Percentiles rank a stretch among this genome's conserved stretches.
phyloP scores from a whole-genome alignment of 2,113 vertebrate genomes.

The Ellobius talpinus region DNA sequence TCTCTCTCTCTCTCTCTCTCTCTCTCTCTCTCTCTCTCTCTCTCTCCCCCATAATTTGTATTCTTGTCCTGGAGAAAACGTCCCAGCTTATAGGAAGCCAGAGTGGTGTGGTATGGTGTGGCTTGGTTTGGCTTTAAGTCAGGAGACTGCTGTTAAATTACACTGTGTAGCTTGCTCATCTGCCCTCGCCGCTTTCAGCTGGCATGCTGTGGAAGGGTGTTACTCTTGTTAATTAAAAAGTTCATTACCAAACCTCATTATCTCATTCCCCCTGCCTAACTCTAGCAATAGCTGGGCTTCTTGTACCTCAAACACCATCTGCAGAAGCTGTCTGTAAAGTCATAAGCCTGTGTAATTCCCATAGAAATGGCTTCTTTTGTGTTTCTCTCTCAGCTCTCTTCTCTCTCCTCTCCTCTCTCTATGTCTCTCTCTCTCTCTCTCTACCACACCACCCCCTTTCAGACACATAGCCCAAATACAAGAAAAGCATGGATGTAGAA shows the following conservation, averaged over 20 bases:
- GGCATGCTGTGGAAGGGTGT: not conserved
- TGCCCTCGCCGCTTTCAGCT: not conserved
- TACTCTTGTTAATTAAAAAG: not conserved
- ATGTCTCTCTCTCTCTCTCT: not conserved
- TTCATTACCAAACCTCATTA: not conserved
- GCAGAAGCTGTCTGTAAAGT: not conserved
- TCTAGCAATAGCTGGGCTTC: not conserved
- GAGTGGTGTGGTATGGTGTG: not conserved
- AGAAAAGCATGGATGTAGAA: not conserved
- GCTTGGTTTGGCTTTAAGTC: not conserved
- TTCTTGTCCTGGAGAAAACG: conserved; percentile 33
- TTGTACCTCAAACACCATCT: not conserved
- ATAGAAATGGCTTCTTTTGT: not conserved
- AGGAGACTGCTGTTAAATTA: not conserved
- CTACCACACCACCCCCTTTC: too few relatives aligned
- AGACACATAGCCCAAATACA: not conserved
- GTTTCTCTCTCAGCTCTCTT: not conserved
- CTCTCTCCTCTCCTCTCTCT: not conserved
- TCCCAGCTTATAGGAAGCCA: not conserved
- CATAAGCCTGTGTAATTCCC: not conserved
- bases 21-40: not conserved
- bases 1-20: not conserved
- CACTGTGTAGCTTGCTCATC: not conserved
- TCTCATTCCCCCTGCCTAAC: not conserved
- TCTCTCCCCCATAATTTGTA: not conserved